Evolutionary conservation across 2,113 vertebrate species (phyloP).

Genomic region (Gymnorhina tibicen): DNA sequence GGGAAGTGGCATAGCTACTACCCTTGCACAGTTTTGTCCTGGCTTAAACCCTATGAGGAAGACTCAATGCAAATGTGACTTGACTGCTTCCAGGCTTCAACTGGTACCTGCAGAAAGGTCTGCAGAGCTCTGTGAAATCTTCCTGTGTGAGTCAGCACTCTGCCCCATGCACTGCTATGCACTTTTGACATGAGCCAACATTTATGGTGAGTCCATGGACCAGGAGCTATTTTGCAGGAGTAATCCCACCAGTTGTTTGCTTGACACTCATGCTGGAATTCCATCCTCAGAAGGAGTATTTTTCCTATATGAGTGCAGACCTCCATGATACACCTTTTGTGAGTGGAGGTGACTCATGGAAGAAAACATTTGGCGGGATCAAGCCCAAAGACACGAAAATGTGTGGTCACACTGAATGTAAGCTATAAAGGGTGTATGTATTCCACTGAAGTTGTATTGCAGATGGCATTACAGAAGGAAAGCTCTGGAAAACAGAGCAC

Average conservation of each 20-base stretch:
- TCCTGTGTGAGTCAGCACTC: slow-evolving; percentile 14
- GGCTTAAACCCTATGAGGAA: not conserved
- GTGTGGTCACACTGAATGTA: not conserved
- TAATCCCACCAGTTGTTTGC: not conserved
- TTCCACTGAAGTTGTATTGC: not conserved
- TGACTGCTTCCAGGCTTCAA: slow-evolving; percentile 14
- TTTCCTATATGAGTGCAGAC: not conserved
- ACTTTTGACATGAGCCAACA: not conserved
- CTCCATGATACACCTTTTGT: not conserved
- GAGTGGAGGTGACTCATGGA: not conserved
- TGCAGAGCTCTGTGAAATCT: not conserved
- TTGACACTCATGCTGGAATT: not conserved
- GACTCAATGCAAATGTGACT: slow-evolving; percentile 40
- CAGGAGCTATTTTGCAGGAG: not conserved
- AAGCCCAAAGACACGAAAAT: not conserved
- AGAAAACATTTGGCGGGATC: not conserved
- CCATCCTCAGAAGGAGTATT: not conserved
- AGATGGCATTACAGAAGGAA: not conserved
- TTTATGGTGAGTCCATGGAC: not conserved
- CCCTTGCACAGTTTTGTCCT: not conserved
- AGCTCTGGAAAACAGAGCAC: not conserved
- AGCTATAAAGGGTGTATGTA: not conserved
- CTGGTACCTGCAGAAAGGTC: slow-evolving; percentile 17
- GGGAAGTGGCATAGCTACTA: not conserved
- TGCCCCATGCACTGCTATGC: not conserved